Base-by-base conservation (phyloP, 2,888 invertebrate genomes). In the Xestobium rufovillosum region DNA sequence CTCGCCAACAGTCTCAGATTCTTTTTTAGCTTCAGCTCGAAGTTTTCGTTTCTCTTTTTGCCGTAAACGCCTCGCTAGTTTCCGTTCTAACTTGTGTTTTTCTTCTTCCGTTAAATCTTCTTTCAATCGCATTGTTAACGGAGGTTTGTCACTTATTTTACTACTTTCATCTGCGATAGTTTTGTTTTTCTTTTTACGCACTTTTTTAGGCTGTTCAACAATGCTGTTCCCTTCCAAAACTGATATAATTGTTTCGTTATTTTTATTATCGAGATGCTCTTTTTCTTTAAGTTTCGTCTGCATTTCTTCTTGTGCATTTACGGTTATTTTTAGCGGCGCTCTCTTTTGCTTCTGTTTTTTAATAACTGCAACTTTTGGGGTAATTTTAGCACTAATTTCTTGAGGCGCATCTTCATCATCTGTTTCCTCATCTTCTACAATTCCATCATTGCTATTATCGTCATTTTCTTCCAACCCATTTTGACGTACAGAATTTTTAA, bases 361-460 rank as follows among this genome's bases (percentile, higher is more conserved):
- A n/a, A 45, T 34, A 39, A 42, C 38, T 31, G 44, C 39, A 32
- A 37, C 36, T 39, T 37, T 26, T 26, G 50, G 41, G 44, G 50
- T 47, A 39, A 52, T 37, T 46, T 56, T 59, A 13, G 53, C 34
- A 46, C 48, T 50, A 9, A 38, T 31, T 41, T 59, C 54, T 35
- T 53, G 52, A 6, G 58, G 51, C 16, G 47, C 52, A 43, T 55
- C 55, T 46, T 51, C 49, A 43, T 57, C 51, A 43, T 41, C 49
- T 29, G 39, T 41, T 15, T 37, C 42, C 33, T 41, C 17, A 29
- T 29, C 32, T 31, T 39, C 11, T 31, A 35, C 29, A 32, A 34
- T 31, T 28, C 14, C 32, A 11, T 34, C 3, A 19, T 14, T 26
- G 16, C 25, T 14, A 25, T 32, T 36, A 33, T n/a, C 28, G 26